Evolutionary conservation across 2,888 invertebrate species (phyloP).

Genomic region (Heliconius aoede): DNA sequence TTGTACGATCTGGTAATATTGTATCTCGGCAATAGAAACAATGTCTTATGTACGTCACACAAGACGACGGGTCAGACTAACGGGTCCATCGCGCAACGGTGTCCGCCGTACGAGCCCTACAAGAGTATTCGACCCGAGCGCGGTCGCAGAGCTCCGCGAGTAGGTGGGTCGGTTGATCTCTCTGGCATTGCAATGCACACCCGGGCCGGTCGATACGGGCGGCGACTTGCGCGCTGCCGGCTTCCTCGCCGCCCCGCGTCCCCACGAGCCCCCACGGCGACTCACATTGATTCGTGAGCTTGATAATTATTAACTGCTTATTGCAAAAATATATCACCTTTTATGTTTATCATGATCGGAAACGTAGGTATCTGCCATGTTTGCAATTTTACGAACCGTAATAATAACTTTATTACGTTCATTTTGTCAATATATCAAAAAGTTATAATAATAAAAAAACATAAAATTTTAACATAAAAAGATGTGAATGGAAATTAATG

Average conservation of each 20-base stretch:
- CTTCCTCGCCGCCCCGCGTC: conserved; percentile 57
- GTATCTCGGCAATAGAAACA: conserved; percentile 42
- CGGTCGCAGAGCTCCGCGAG: conserved; percentile 61
- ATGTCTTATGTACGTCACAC: conserved; percentile 45
- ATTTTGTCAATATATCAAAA: too few relatives aligned
- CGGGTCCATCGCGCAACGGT: conserved; percentile 41
- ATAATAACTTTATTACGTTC: too few relatives aligned
- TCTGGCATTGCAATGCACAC: conserved; percentile 77
- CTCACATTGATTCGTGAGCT: conserved; percentile 77
- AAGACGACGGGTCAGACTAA: conserved; percentile 18
- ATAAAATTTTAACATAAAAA: too few relatives aligned
- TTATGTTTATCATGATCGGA: background rate
- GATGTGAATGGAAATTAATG: too few relatives aligned
- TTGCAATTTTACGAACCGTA: too few relatives aligned
- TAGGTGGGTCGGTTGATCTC: conserved; percentile 73
- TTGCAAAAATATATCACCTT: conserved; percentile 48
- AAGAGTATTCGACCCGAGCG: conserved; percentile 54
- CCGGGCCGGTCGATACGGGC: conserved; percentile 81
- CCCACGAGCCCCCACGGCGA: conserved; percentile 58
- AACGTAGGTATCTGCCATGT: background rate
- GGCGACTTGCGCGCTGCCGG: conserved; percentile 78
- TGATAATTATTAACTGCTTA: conserved; percentile 64
- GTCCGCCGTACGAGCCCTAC: conserved; percentile 37
- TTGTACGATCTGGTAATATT: conserved; percentile 15
- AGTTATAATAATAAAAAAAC: too few relatives aligned